Percentiles rank a stretch among this genome's conserved stretches.
These are phyloP conservation scores for Ceratosolen fusciceps DNA, from an alignment of 1,140 invertebrate species.

Conservation along the genomic window DNA sequence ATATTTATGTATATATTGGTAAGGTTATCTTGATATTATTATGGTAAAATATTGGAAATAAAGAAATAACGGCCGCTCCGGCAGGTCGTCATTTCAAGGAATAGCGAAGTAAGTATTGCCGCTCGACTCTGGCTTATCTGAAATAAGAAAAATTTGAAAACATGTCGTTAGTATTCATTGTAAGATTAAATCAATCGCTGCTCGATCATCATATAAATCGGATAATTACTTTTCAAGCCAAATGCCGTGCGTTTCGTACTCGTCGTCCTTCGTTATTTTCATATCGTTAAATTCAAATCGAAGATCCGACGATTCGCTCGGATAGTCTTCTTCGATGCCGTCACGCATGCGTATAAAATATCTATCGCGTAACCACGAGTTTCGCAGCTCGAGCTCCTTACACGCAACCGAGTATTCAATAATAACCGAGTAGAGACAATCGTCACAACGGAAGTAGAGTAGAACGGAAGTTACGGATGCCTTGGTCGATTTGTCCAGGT, in stretches of 20 bases:
- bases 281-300: neutral
- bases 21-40: constrained; percentile 18
- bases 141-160: constrained; percentile 28
- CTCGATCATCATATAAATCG: neutral
- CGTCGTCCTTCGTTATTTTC: neutral
- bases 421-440: too few species aligned
- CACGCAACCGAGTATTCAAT: too few species aligned
- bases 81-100: constrained; percentile 13
- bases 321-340: too few species aligned
- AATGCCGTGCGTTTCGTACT: too few species aligned
- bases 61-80: constrained; percentile 9
- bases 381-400: too few species aligned
- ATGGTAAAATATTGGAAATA: constrained; percentile 5
- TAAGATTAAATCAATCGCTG: neutral
- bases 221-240: neutral
- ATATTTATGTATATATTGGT: neutral
- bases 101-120: constrained; percentile 6
- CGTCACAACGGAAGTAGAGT: too few species aligned
- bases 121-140: constrained; percentile 7
- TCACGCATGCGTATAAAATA: too few species aligned
- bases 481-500: too few species aligned
- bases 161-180: constrained; percentile 20
- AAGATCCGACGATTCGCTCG: too few species aligned
- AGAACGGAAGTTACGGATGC: too few species aligned
- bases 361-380: too few species aligned